Percentiles rank a stretch among this genome's conserved stretches.
Evolutionary conservation across 2,888 invertebrate genomes (phyloP).

Genomic region (Meta bourneti): DNA sequence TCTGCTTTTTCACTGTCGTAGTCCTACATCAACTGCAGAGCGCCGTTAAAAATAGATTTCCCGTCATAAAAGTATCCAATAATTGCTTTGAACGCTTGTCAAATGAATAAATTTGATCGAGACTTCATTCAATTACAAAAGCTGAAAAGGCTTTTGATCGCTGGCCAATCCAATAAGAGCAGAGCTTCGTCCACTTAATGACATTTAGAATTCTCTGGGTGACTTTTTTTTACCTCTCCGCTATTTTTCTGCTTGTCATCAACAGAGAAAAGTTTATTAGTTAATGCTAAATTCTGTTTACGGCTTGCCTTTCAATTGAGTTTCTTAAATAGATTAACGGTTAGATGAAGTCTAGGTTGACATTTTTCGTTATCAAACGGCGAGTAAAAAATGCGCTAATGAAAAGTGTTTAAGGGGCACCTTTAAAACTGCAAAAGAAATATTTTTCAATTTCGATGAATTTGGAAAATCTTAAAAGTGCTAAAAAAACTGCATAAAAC

Average conservation of each 20-base stretch:
- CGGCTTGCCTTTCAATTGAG: not conserved
- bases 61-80: slow-evolving; percentile 7
- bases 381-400: too few relatives aligned
- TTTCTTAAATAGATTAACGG: not conserved
- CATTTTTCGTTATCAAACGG: too few relatives aligned
- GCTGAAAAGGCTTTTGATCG: slow-evolving; percentile 10
- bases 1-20: not conserved
- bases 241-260: not conserved
- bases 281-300: not conserved
- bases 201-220: not conserved
- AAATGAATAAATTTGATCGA: slow-evolving; percentile 23
- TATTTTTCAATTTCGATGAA: too few relatives aligned
- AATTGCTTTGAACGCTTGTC: not conserved
- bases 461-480: too few relatives aligned
- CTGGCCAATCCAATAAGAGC: not conserved
- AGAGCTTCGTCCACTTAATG: not conserved
- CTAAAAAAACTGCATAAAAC: too few relatives aligned
- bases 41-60: not conserved
- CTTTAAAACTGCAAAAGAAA: too few relatives aligned
- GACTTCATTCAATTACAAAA: slow-evolving; percentile 17
- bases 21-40: too few relatives aligned
- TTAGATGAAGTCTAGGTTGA: not conserved
- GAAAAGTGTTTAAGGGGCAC: too few relatives aligned
- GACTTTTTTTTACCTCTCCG: not conserved
- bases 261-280: not conserved